Conservation (phyloP, 2,888 invertebrate genomes). For the Globia sparganii region DNA sequence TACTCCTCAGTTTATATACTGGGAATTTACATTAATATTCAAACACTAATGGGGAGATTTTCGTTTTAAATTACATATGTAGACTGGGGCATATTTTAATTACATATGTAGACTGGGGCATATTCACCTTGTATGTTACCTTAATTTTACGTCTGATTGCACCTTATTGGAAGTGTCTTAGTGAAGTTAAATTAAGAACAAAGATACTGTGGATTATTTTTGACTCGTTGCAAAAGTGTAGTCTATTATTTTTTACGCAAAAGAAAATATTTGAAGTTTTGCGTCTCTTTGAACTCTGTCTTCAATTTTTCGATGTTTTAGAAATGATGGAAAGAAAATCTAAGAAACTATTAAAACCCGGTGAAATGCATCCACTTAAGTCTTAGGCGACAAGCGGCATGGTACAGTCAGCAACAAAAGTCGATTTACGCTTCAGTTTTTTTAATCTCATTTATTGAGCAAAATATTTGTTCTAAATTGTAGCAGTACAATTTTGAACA, state of each 20-base stretch:
- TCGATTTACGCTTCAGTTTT: too few species aligned
- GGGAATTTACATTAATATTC: constrained; percentile 56
- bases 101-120: constrained; percentile 29
- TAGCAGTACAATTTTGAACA: too few species aligned
- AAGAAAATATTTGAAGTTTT: neutral
- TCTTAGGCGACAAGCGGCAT: neutral
- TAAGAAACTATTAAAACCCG: too few species aligned
- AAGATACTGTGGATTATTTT: constrained; percentile 5
- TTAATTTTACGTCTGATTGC: constrained; percentile 44
- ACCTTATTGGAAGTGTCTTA: constrained; percentile 28
- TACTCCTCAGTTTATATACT: constrained; percentile 39
- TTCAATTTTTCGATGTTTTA: neutral
- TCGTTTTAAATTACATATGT: constrained; percentile 11
- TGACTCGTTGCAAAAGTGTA: neutral
- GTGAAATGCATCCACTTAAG: neutral
- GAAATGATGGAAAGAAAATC: neutral
- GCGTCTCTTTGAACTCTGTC: neutral
- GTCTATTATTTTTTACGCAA: too few species aligned
- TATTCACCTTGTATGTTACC: constrained; percentile 46
- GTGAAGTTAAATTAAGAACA: neutral
- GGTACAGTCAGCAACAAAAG: too few species aligned
- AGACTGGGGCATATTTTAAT: too few species aligned
- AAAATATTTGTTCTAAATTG: too few species aligned
- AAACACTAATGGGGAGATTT: constrained; percentile 41
- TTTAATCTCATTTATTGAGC: too few species aligned